Evolutionary conservation across 2,797 vertebrate species (phyloP).

Genomic region (Sebastes hopkinsi): DNA sequence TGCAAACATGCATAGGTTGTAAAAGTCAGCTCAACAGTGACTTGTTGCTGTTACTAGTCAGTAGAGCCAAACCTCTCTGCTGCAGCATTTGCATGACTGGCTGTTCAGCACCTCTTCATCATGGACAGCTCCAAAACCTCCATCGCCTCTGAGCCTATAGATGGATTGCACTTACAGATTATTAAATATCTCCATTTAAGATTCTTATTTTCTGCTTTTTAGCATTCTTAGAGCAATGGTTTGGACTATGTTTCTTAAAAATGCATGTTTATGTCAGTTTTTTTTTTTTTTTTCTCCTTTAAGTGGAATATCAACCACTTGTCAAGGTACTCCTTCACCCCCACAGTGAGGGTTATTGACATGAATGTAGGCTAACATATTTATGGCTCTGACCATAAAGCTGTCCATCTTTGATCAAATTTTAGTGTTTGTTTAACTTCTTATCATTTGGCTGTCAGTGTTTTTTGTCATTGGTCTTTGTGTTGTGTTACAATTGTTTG

Average conservation of each 20-base stretch:
- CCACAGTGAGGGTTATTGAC: conserved; percentile 71
- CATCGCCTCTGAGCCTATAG: conserved; percentile 68
- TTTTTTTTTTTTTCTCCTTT: conserved; percentile 60
- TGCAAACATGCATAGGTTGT: conserved; percentile 73
- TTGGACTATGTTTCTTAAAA: conserved; percentile 79
- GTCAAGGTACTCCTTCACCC: conserved; percentile 68
- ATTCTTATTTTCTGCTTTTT: conserved; percentile 84
- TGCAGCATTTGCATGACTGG: conserved; percentile 74
- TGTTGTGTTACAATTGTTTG: conserved; percentile 85
- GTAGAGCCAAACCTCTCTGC: conserved; percentile 59
- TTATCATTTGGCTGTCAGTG: conserved; percentile 83
- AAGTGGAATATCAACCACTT: conserved; percentile 72
- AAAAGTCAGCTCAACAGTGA: conserved; percentile 63
- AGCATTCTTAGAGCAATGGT: conserved; percentile 82
- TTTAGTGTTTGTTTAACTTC: conserved; percentile 78
- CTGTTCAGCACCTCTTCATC: conserved; percentile 81
- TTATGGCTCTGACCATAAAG: conserved; percentile 78
- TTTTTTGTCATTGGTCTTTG: conserved; percentile 84
- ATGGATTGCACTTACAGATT: conserved; percentile 84
- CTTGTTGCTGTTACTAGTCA: conserved; percentile 66
- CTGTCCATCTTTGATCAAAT: conserved; percentile 80
- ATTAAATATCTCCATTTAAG: conserved; percentile 79
- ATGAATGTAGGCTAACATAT: conserved; percentile 81
- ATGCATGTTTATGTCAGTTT: conserved; percentile 86
- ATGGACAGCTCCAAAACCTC: conserved; percentile 82